These are phyloP conservation scores for Orycteropus afer DNA, from an alignment of 2,113 vertebrate genomes.

Conservation along the genomic window DNA sequence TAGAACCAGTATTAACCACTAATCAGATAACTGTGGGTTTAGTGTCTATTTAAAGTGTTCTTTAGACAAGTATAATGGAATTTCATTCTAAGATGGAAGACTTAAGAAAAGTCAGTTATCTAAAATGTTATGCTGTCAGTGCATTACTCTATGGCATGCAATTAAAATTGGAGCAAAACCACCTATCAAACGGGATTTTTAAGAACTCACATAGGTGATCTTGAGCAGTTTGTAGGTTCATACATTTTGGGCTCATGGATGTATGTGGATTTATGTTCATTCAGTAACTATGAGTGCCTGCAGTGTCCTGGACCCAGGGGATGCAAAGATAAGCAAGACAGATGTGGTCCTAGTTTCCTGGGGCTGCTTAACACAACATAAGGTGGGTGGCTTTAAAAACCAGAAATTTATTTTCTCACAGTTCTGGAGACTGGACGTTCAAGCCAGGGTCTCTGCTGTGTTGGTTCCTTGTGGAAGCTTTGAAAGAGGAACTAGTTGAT, in stretches of 20 bases:
- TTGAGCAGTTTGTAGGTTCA: background rate
- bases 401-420: background rate
- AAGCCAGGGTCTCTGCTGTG: background rate
- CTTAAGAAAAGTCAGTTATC: conserved; percentile 36
- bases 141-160: background rate
- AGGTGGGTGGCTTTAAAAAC: background rate
- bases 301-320: background rate
- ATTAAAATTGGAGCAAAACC: conserved; percentile 8
- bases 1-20: conserved; percentile 31
- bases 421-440: background rate
- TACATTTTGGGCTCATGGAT: background rate
- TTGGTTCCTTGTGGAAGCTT: background rate
- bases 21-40: conserved; percentile 21
- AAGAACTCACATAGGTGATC: background rate
- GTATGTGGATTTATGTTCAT: background rate
- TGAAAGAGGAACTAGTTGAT: background rate
- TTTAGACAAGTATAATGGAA: background rate
- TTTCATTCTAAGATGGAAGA: conserved; percentile 53
- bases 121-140: background rate
- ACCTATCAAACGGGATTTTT: background rate
- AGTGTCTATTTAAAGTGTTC: conserved; percentile 31
- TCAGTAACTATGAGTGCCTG: conserved; percentile 7
- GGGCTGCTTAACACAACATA: background rate
- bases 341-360: background rate
- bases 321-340: background rate